Conservation (phyloP, 2,888 invertebrate species). For the Habrosyne pyritoides region DNA sequence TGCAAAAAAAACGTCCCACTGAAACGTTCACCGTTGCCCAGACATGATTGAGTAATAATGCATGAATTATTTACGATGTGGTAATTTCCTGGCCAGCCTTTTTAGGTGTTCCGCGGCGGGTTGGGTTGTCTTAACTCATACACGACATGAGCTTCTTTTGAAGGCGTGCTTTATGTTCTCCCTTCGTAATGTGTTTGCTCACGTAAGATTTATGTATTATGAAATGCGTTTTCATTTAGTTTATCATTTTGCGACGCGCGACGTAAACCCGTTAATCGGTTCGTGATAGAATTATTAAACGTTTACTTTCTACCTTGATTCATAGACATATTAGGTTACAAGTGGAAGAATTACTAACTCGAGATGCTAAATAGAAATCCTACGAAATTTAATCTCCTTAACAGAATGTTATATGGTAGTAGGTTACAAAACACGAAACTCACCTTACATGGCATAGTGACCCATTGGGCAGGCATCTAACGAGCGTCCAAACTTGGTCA, state of each 20-base stretch:
- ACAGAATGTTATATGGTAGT: conserved; percentile 5
- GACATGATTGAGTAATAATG: conserved; percentile 78
- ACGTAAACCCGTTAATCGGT: background rate
- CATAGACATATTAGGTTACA: background rate
- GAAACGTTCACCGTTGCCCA: conserved; percentile 67
- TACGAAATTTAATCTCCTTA: background rate
- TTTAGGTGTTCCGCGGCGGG: conserved; percentile 58
- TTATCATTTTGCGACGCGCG: conserved; percentile 9
- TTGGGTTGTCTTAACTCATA: conserved; percentile 38
- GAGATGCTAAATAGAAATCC: background rate
- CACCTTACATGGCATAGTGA: conserved; percentile 26
- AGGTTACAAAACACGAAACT: conserved; percentile 24
- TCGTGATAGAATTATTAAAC: background rate
- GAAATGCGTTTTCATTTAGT: conserved; percentile 22
- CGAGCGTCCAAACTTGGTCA: conserved; percentile 31
- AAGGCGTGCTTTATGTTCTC: conserved; percentile 46
- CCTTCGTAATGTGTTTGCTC: conserved; percentile 41
- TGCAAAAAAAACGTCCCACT: conserved; percentile 47
- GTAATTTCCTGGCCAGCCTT: conserved; percentile 66
- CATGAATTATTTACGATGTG: conserved; percentile 81
- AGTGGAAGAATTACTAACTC: background rate
- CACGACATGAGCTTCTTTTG: conserved; percentile 23
- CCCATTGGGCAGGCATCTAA: conserved; percentile 19
- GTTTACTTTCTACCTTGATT: background rate
- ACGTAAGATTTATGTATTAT: conserved; percentile 42